Base-by-base conservation (phyloP, 2,113 vertebrate species). In the Xenopus tropicalis region DNA sequence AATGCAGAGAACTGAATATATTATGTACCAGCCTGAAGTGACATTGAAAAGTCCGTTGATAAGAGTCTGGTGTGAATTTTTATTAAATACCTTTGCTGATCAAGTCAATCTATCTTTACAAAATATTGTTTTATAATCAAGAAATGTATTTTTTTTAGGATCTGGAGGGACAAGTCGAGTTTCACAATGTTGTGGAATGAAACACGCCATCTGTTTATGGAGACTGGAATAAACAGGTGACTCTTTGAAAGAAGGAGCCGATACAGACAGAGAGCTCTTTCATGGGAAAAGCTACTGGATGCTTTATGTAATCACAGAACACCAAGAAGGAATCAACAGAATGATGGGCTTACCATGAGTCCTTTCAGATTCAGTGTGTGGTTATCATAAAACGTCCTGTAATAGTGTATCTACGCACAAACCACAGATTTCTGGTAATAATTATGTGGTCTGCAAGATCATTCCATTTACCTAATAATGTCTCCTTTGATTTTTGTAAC, bases 141-240 rank as follows among this genome's bases (percentile, higher is more conserved):
- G 46, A 48, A 48, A 48, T 48, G 13, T 48, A 48, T 48, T 48
- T 46, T n/a, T 37, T 37, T 48, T 48, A 48, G 11, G 46, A 48
- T 14, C 16, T 48, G 46, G n/a, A 48, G 29, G 29, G 29, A 37
- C 6, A 37, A 37, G 6, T 37, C 10, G 29, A 37, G 29, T 37
- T 37, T 57, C 54, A 19, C 20, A n/a, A 17, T 57, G 54, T 57
- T 57, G 20, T 23, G 21, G 57, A 11, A 59, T 7, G 52, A n/a
- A 17, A 54, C 3, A 54, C 3, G 16, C 14, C 1, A 48, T 48
- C 52, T 54, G 52, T 54, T 54, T 54, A 54, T 54, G 19, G 52
- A 54, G 52, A 54, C 52, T 54, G 19, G 52, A 43, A 44, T 44
- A 43, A 65, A 44, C 29, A 65, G 62, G 12, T 65, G 29, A 63